phyloP scores from a whole-genome alignment of 2,888 invertebrate genomes.

The Drosophila mayaguana region DNA sequence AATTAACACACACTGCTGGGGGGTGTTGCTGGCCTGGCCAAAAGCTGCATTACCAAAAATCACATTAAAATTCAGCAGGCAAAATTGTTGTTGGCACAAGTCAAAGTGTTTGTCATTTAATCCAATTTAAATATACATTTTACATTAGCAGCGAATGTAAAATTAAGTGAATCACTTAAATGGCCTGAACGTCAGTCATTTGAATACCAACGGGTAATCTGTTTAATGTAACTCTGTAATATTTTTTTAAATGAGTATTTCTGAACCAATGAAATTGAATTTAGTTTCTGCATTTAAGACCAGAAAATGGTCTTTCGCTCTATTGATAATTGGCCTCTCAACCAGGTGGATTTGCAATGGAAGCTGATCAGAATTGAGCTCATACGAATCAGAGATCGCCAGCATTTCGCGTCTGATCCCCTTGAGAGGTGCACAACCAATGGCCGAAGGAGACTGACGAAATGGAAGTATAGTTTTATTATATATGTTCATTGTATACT shows the following conservation, averaged over 20 bases:
- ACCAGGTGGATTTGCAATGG: no score
- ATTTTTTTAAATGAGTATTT: not conserved
- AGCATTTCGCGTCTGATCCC: no score
- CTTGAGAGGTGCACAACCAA: no score
- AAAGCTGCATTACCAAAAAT: constrained; percentile 68
- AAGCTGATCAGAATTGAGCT: no score
- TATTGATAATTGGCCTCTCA: no score
- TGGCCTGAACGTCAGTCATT: constrained; percentile 13
- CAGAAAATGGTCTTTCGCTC: no score
- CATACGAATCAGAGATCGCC: no score
- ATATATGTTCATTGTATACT: no score
- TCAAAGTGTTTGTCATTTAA: constrained; percentile 74
- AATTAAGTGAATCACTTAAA: constrained; percentile 37
- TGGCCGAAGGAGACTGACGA: no score
- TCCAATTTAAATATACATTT: constrained; percentile 73
- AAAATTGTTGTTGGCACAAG: constrained; percentile 63
- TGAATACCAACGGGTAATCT: not conserved
- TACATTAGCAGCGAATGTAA: constrained; percentile 53
- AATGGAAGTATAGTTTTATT: no score
- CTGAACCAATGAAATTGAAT: not conserved
- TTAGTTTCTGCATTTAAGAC: not conserved
- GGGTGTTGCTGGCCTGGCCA: constrained; percentile 8
- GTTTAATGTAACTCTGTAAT: not conserved
- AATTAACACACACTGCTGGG: constrained; percentile 40
- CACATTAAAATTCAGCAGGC: constrained; percentile 70